Base-by-base conservation (phyloP, 2,888 invertebrate species). In the Drosophila austrosaltans region DNA sequence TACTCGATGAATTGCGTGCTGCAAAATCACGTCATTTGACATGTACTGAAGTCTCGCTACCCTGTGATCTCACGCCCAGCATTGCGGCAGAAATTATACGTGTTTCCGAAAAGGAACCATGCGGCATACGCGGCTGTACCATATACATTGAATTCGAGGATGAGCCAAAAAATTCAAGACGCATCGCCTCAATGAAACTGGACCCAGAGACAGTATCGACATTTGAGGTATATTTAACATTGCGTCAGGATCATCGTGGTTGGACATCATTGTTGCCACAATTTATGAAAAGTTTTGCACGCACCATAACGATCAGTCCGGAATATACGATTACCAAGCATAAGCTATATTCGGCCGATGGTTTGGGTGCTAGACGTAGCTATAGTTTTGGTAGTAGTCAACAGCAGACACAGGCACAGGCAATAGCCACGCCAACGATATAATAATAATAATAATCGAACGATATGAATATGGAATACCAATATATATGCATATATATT, bases 11-110 rank as follows among this genome's bases (percentile, higher is more conserved):
- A 72, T 77, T 91, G 82, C 89, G 91, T 67, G 91, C 89, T 68
- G 91, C 91, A 22, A 91, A 91, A 73, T 85, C 90, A 4, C 89
- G 91, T 22, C 91, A 91, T 67, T 77, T 91, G 75, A 85, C 89
- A 36, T 91, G 91, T 82, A 91, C 91, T 63, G 91, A 91, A 80
- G 91, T 91, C 76, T 91, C 91, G 79, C 81, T 91, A 87, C 91
- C 91, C 82, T 91, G 91, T 89, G 91, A 91, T 90, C 91, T 91
- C 89, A 91, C 90, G 76, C 81, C 90, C 44, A 87, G 86, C 78
- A 90, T 91, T 75, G 91, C 91, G 75, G 87, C 90, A 60, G 91
- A 91, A 78, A 89, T 91, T 54, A 79, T 91, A 63, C 89, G 91
- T 22, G 89, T 91, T 22, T 91, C 91, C 25, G 90, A 88, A 70